Conservation (phyloP, 2,113 vertebrate species). For the Notarius quadriscutis region DNA sequence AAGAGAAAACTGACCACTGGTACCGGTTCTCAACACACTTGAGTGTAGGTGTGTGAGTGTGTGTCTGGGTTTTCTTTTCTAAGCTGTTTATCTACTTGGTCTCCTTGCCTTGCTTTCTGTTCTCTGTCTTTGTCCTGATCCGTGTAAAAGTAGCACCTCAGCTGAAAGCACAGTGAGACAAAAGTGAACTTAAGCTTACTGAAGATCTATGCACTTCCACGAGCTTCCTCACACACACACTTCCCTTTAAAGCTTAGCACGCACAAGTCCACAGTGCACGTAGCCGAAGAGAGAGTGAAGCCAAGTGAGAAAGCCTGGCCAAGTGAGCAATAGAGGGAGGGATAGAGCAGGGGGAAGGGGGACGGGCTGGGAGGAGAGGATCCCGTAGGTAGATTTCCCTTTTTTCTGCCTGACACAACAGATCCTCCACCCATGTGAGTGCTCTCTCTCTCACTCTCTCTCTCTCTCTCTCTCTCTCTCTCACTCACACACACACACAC, state of each 20-base stretch:
- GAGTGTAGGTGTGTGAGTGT: background rate
- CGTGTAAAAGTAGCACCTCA: constrained; percentile 23
- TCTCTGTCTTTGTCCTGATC: background rate
- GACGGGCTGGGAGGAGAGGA: constrained; percentile 69
- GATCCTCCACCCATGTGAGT: constrained; percentile 44
- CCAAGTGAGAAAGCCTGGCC: constrained; percentile 47
- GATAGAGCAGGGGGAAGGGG: constrained; percentile 47
- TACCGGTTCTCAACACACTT: background rate
- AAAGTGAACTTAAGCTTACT: constrained; percentile 40
- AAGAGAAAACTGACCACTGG: constrained; percentile 18
- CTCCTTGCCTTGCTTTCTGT: background rate
- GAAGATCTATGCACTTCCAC: constrained; percentile 24
- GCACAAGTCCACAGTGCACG: constrained; percentile 62
- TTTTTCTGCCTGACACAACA: constrained; percentile 49
- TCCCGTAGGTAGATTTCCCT: constrained; percentile 55
- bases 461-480: constrained; percentile 2
- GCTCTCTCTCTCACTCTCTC: constrained; percentile 3
- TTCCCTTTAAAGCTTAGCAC: constrained; percentile 34
- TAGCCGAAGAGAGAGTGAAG: constrained; percentile 61
- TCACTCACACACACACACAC: background rate
- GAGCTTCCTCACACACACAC: background rate
- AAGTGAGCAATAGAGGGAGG: constrained; percentile 45
- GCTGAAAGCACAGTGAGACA: constrained; percentile 22
- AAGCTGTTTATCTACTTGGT: constrained; percentile 38
- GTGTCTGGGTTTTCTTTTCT: constrained; percentile 15